Conservation (phyloP, 2,888 invertebrate species). For the Macropis europaea region DNA sequence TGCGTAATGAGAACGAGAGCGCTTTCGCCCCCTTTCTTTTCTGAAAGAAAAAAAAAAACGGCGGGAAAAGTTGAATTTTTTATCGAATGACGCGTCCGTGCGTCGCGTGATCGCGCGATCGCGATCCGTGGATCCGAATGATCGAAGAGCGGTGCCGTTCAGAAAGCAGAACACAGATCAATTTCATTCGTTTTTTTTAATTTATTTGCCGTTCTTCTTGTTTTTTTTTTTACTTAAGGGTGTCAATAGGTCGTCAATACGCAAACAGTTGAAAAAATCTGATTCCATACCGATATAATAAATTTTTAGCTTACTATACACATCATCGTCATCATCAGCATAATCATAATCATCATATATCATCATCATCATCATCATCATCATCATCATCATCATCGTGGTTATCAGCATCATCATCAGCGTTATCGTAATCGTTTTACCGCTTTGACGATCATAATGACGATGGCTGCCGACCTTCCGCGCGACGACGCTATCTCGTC, state of each 20-base stretch:
- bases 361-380: constrained; percentile 39
- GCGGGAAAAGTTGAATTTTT: background rate
- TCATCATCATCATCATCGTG: constrained; percentile 27
- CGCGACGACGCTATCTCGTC: background rate
- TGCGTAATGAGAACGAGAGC: too few species aligned
- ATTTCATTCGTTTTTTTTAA: constrained; percentile 65
- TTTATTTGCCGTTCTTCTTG: constrained; percentile 70
- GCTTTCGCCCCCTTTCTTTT: too few species aligned
- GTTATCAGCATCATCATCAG: constrained; percentile 50
- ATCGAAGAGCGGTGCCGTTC: constrained; percentile 68
- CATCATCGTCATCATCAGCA: constrained; percentile 69
- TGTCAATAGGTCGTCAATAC: constrained; percentile 75
- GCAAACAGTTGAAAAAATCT: constrained; percentile 77
- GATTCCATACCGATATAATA: constrained; percentile 78
- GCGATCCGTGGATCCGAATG: constrained; percentile 66
- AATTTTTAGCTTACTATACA: constrained; percentile 78
- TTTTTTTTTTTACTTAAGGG: constrained; percentile 65
- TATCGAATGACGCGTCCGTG: constrained; percentile 7
- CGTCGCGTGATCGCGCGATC: constrained; percentile 53
- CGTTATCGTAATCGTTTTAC: constrained; percentile 52
- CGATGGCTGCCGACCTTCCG: constrained; percentile 39
- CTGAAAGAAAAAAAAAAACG: background rate
- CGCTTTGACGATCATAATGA: constrained; percentile 44
- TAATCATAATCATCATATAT: constrained; percentile 68
- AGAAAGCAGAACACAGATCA: constrained; percentile 72